phyloP scores from a whole-genome alignment of 2,113 vertebrate species.

The Pygoscelis adeliae region DNA sequence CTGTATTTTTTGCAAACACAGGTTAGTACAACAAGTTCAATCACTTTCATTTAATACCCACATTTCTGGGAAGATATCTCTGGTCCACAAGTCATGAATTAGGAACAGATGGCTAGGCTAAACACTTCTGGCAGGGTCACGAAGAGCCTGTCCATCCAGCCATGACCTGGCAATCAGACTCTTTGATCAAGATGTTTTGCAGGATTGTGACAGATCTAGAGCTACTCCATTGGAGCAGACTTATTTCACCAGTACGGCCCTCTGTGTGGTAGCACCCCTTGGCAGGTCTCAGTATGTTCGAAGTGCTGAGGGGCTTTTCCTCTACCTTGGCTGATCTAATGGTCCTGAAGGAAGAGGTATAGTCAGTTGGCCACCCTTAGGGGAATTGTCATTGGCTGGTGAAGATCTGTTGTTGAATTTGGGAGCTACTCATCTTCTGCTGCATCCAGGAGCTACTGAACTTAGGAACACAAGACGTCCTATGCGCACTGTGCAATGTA shows the following conservation, averaged over 20 bases:
- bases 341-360: neutral
- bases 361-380: neutral
- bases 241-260: neutral
- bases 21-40: neutral
- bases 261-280: neutral
- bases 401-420: neutral
- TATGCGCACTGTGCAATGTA: neutral
- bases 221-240: neutral
- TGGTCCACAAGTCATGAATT: neutral
- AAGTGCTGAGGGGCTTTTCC: neutral
- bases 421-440: neutral
- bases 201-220: neutral
- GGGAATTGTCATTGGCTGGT: fast-evolving
- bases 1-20: neutral
- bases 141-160: neutral
- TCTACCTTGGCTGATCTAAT: neutral
- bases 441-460: neutral
- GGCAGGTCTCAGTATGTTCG: neutral
- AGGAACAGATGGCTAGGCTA: neutral
- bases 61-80: neutral
- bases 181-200: neutral
- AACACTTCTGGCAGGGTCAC: neutral
- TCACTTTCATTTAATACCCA: neutral
- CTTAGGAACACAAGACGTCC: neutral
- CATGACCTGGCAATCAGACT: neutral